phyloP scores from a whole-genome alignment of 2,888 invertebrate species.

The Acronicta alni region DNA sequence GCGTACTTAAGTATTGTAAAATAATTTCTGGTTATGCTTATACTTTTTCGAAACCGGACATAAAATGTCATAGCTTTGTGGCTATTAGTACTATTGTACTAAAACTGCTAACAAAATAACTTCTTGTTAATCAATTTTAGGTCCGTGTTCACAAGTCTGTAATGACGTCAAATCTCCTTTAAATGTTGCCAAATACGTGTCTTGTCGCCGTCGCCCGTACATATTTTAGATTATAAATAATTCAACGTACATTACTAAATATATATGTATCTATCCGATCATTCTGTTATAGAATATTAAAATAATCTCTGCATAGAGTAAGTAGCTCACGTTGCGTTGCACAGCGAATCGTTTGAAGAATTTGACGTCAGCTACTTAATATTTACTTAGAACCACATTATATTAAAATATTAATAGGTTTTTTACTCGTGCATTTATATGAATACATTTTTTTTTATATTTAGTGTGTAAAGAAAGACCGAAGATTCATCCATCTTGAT shows the following conservation, averaged over 20 bases:
- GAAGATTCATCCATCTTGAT: too few species aligned
- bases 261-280: conserved; percentile 38
- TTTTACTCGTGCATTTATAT: neutral
- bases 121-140: neutral
- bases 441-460: too few species aligned
- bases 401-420: conserved; percentile 3
- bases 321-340: conserved; percentile 26
- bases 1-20: too few species aligned
- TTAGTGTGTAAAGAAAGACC: too few species aligned
- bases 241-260: conserved; percentile 21
- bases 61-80: neutral
- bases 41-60: neutral
- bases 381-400: conserved; percentile 16
- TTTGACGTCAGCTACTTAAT: conserved; percentile 33
- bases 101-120: conserved; percentile 18
- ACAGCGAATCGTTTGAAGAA: conserved; percentile 24
- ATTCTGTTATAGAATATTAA: conserved; percentile 32
- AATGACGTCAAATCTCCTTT: conserved; percentile 15
- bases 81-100: conserved; percentile 16
- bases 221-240: conserved; percentile 28
- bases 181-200: conserved; percentile 7
- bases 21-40: neutral
- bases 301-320: conserved; percentile 23
- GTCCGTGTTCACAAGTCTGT: conserved; percentile 1
- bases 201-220: neutral